Evolutionary conservation across 2,888 invertebrate genomes (phyloP), one percentile per base, ranked within the genome.

Genomic region (Alsophila aescularia): DNA sequence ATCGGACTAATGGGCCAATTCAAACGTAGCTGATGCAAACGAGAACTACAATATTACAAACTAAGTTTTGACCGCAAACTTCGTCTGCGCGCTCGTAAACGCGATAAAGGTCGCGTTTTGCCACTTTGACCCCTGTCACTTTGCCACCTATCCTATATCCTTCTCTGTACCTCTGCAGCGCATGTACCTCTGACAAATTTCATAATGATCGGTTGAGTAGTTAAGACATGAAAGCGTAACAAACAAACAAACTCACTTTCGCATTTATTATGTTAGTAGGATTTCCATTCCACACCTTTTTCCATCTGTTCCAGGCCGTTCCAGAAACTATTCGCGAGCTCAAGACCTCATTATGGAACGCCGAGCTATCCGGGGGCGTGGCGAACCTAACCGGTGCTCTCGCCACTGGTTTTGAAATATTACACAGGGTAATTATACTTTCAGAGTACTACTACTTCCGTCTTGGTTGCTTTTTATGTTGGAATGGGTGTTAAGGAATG

Each of bases 341-440:
- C 58, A 96, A 96, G 84, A 93, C 95, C 27, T 95, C 95, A 0
- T 85, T 97, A 58, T 94, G 95, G 82, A 93, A 94, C 34, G 93
- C 96, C 9, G 94, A 96, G 65, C 94, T 95, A 70, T 95, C 96
- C 57, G 95, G 96, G 39, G 92, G 93, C 41, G 83, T 84, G 21
- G 98, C 98, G 9, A 98, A 99, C 87, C 96, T 99, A 80, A 97
- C 98, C 0, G 95, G 95, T 6, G 99, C 98, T 0, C 92, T 99
- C n/a, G 95, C 95, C 48, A 95, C 96, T 34, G 99, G 97, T 5
- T 99, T 99, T 80, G 96, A 97, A 85, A 94, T 99, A 60, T 92
- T 99, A 44, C 96, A 96, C 77, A 95, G 95, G 93, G 97, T 97
- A 93, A 66, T 66, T 63, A 66, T 58, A 61, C 60, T 62, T 57